Base-by-base conservation (phyloP, 2,888 invertebrate species). In the Tachina fera region DNA sequence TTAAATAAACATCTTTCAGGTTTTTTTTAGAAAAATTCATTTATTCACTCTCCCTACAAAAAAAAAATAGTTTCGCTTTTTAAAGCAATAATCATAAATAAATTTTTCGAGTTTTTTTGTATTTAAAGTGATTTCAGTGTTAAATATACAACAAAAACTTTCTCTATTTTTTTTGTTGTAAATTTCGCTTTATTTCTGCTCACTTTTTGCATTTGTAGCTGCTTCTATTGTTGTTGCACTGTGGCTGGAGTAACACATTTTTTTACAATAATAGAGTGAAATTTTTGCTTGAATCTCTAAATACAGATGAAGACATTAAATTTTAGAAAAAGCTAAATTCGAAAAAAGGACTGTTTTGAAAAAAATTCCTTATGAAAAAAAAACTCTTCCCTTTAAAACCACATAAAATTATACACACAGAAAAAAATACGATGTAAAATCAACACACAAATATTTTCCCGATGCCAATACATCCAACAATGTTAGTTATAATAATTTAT, bases 91-190 rank as follows among this genome's bases (percentile, higher is more conserved):
- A 60, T 60, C 58, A 60, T 39, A 78, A 78, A 31, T 51, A 19
- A 31, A 70, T 31, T 63, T 63, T 63, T 13, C 2, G 14, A 51
- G 31, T 31, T 53, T 51, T 51, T 77, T 51, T 39, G 6, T 47
- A 39, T 60, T 68, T 63, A 1, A 47, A 60, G 45, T 14, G 60
- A 41, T 67, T 65, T 76, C 53, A 43, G 16, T 58, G 13, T 79
- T 70, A 56, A 75, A 53, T 14, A 13, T 41, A 53, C 78, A 51
- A 61, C 58, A 60, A 39, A 79, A 81, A 81, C 80, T 81, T 81
- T 81, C 80, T 60, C 74, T 67, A 74, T 56, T 22, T 16, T 45
- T 63, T 63, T 53, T 43, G 43, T n/a, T 14, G n/a, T 45, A 31
- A 31, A 31, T 31, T 70, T 31, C 11, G 45, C n/a, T 31, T 51